Conservation (phyloP, 2,113 vertebrate species). For the Salvelinus fontinalis region DNA sequence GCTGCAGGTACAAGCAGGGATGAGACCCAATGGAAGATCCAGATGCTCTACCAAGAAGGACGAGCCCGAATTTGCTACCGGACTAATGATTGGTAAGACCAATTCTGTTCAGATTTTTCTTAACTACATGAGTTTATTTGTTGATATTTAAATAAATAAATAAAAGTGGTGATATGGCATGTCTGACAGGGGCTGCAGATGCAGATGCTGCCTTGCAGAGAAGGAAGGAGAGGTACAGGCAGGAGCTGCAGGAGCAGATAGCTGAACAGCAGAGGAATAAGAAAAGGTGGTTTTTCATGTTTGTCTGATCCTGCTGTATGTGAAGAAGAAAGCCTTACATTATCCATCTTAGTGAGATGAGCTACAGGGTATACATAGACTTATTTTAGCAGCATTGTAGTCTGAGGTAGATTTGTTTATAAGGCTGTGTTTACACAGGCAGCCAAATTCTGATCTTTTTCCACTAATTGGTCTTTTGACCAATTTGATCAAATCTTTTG, state of each 20-base stretch:
- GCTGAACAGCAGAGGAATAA: conserved; percentile 85
- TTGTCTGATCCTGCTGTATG: not conserved
- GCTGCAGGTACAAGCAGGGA: conserved; percentile 1
- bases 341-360: no score
- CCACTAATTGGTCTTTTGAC: no score
- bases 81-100: conserved; percentile 81
- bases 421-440: no score
- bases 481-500: no score
- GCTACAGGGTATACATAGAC: no score
- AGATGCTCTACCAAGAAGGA: conserved; percentile 47
- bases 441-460: no score
- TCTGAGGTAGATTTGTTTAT: no score
- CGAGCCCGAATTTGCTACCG: conserved; percentile 70
- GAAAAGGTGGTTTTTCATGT: conserved; percentile 73
- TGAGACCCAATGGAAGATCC: conserved; percentile 46
- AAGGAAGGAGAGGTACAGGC: conserved; percentile 86
- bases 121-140: not conserved
- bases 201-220: conserved; percentile 65
- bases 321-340: not conserved
- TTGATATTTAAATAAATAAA: not conserved
- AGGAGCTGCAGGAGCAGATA: conserved; percentile 88
- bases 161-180: not conserved
- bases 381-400: no score
- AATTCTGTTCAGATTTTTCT: not conserved
- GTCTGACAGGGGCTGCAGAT: conserved; percentile 73